Base-by-base conservation (phyloP, 2,888 invertebrate genomes). In the Acanthosepion esculentum region DNA sequence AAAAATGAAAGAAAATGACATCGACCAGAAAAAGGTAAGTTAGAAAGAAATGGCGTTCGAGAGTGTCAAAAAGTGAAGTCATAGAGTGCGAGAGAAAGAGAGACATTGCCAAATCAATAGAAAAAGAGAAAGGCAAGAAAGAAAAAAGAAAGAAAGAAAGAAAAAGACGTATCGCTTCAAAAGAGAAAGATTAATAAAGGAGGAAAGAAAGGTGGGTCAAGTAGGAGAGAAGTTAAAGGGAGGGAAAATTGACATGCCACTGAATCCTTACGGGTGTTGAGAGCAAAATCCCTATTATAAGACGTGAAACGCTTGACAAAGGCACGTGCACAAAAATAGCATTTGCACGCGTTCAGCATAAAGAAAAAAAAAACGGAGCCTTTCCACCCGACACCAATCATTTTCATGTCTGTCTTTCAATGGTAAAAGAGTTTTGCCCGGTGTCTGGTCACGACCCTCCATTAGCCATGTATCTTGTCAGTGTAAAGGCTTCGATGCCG, bases 391-490 rank as follows among this genome's bases (percentile, higher is more conserved):
- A 78, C 78, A 78, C 78, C 78, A 78, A 78, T 78, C 78, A 78
- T 78, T 78, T 78, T 5, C 78, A n/a, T 78, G 78, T 15, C 78
- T 20, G 59, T 26, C 59, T 59, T 59, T 78, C n/a, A 78, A 78
- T n/a, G 5, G 78, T 78, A 33, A 33, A 78, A 78, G n/a, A n/a
- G n/a, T n/a, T n/a, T n/a, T 78, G 78, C 78, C 78, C n/a, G 78
- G n/a, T 78, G 78, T 78, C 78, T 78, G 78, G 78, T 78, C 78
- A 78, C n/a, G 78, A 78, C 78, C 78, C 78, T 78, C 78, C 78
- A 78, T 78, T 78, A 78, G 78, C 78, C 78, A 33, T 78, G 33
- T 78, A 78, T n/a, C 78, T 78, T 78, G 78, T 78, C 78, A 78
- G 78, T 15, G 78, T 10, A 33, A 78, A 15, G 33, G 78, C 78